Conservation (phyloP, 1,140 invertebrate genomes). For the Diorhabda elongata region DNA sequence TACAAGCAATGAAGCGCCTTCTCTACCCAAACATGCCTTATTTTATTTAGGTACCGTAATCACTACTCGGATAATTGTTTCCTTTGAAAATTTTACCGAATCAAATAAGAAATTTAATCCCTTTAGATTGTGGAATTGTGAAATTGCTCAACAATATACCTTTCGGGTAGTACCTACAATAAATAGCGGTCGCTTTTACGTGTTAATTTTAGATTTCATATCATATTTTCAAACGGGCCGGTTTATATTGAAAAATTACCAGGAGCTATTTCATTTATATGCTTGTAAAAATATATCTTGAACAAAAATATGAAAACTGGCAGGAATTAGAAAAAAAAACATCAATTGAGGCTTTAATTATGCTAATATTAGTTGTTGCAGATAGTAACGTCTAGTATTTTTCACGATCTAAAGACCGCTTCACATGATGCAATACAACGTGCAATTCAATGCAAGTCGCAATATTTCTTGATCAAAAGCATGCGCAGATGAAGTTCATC, state of each 20-base stretch:
- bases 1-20: background rate
- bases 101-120: conserved; percentile 3
- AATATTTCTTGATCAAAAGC: no score
- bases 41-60: background rate
- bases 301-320: no score
- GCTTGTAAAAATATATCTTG: no score
- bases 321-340: no score
- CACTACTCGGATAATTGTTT: conserved; percentile 2
- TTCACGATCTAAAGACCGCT: no score
- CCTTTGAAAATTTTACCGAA: conserved; percentile 2
- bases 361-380: no score
- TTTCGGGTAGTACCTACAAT: background rate
- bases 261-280: no score
- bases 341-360: no score
- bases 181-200: background rate
- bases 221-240: background rate
- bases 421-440: no score
- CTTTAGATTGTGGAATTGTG: background rate
- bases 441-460: no score
- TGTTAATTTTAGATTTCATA: background rate
- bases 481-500: no score
- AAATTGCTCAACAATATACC: background rate
- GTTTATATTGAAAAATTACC: background rate
- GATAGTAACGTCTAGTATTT: no score
- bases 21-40: background rate